Evolutionary conservation across 2,797 vertebrate species (phyloP), one percentile per base, ranked within the genome.

Genomic region (Moxostoma hubbsi): DNA sequence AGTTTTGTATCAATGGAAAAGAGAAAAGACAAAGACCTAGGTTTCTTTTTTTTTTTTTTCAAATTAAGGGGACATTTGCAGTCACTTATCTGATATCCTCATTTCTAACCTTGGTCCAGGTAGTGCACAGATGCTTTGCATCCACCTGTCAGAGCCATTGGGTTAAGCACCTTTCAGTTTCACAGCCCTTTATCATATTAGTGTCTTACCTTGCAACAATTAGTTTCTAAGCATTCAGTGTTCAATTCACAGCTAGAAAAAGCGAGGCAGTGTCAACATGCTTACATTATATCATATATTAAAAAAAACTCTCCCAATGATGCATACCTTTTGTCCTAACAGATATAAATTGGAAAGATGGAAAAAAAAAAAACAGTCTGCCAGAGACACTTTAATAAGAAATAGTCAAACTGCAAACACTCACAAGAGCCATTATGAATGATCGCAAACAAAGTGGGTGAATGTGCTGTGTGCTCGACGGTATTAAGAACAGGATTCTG

Each of bases 51-150:
- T 36, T 18, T 62, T 63, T 55, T 46, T 49, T 79, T 45, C 51
- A 18, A 49, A 66, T 57, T 12, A 69, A 70, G 24, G n/a, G 55
- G 13, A 43, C 61, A 76, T 62, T 71, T 2, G 11, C 47, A 63
- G 61, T 18, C 64, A 65, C 59, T 64, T 45, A 7, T 58, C 16
- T 70, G 73, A 45, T 50, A 50, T 79, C 13, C 59, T 62, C 36
- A 59, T 50, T 46, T 50, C 15, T 66, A 71, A 51, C 67, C 81
- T 82, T 81, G 77, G 79, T 86, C 79, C 79, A 77, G 67, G 75
- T 62, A 74, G 71, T 66, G 64, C 50, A 81, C 53, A 18, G 36
- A 49, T 46, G 18, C 59, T 50, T 73, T 51, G 59, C 67, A 61
- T 24, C 50, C 51, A 78, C 16, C 72, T 73, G 61, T n/a, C 54